Evolutionary conservation across 2,888 invertebrate species (phyloP).

Genomic region (Glyphotaelius pellucidus): DNA sequence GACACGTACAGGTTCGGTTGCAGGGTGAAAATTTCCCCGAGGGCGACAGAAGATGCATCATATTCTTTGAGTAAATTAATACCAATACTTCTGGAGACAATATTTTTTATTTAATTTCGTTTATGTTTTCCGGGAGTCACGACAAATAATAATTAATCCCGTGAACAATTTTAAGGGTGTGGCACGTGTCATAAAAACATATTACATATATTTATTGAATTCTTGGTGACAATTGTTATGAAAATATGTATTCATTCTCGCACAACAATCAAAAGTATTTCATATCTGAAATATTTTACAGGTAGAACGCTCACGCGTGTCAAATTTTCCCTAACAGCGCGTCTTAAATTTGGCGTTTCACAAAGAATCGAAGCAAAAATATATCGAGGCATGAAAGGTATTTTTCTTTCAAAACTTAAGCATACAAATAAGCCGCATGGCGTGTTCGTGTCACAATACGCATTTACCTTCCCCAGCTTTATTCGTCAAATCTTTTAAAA

Average conservation of each 20-base stretch:
- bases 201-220: not conserved
- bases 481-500: slow-evolving; percentile 3
- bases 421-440: not conserved
- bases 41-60: not conserved
- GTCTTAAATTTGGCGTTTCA: not conserved
- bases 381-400: slow-evolving; percentile 1
- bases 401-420: not conserved
- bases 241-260: not conserved
- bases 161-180: not conserved
- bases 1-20: not conserved
- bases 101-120: not conserved
- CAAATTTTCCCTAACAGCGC: not conserved
- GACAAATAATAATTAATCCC: not conserved
- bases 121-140: not conserved
- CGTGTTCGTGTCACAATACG: not conserved
- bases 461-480: not conserved
- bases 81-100: not conserved
- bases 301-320: not conserved
- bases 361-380: not conserved
- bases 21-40: not conserved
- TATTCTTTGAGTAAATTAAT: not conserved
- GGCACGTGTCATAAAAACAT: not conserved
- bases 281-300: not conserved
- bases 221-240: not conserved
- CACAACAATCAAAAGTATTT: slow-evolving; percentile 19